Percentiles rank a stretch among this genome's conserved stretches.
phyloP scores from a whole-genome alignment of 92 coral and sea anemone species.

The Metridium senile region DNA sequence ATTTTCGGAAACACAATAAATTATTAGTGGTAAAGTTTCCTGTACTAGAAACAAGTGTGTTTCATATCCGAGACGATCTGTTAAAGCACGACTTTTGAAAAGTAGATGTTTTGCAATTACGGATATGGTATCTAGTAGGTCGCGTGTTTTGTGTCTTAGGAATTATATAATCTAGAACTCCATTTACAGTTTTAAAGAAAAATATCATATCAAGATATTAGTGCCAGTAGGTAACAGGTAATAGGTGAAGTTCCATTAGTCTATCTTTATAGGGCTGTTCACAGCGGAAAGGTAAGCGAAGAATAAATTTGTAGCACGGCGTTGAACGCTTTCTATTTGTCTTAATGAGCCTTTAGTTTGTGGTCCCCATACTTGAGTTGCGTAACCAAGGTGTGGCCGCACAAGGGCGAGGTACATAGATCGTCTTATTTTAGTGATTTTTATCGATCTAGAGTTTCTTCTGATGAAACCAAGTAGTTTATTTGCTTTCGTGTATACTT shows the following conservation, averaged over 20 bases:
- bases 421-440: constrained; percentile 5
- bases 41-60: no score
- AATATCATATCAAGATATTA: background rate
- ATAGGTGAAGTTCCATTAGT: background rate
- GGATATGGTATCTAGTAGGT: no score
- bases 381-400: constrained; percentile 29
- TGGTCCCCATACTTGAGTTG: constrained; percentile 25
- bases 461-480: constrained; percentile 27
- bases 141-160: no score
- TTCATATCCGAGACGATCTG: no score
- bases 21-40: no score
- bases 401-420: constrained; percentile 30
- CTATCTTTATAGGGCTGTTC: constrained; percentile 3
- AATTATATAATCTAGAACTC: no score
- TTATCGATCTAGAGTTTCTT: background rate
- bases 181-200: no score
- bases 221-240: constrained; percentile 15
- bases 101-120: no score
- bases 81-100: no score
- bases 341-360: constrained; percentile 4
- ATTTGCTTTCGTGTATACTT: constrained; percentile 28
- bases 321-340: constrained; percentile 1
- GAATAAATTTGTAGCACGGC: constrained; percentile 14
- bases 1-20: no score
- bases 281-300: constrained; percentile 6